Conservation (phyloP, 2,113 vertebrate genomes). For the Forbesichthys papilliferus region DNA sequence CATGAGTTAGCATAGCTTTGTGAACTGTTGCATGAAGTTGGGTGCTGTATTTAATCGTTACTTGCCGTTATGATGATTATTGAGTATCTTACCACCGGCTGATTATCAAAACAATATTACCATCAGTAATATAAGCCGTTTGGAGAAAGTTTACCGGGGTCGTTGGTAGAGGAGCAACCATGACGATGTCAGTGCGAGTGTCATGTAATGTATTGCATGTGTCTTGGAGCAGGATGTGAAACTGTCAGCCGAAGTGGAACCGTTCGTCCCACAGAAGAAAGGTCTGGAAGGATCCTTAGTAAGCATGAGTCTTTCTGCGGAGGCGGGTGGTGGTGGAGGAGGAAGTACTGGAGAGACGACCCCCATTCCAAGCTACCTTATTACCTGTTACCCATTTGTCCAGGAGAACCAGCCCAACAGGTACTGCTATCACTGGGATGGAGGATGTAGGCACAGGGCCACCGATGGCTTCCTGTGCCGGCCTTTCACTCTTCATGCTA, state of each 20-base stretch:
- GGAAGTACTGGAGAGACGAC: constrained; percentile 78
- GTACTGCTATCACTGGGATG: constrained; percentile 67
- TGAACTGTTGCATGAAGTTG: no score
- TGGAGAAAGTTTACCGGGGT: no score
- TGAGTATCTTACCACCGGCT: no score
- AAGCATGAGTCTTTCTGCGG: constrained; percentile 88
- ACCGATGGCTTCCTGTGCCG: neutral
- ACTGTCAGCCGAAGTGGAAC: constrained; percentile 96
- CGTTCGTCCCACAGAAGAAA: constrained; percentile 98
- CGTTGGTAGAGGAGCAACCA: no score
- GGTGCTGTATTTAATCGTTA: no score
- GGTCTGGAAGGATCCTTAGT: constrained; percentile 87
- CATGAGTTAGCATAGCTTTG: no score
- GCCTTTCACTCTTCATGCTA: neutral
- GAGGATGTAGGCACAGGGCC: neutral
- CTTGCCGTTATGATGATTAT: no score
- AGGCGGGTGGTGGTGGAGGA: constrained; percentile 76
- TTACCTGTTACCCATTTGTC: constrained; percentile 98
- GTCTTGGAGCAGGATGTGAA: constrained; percentile 87
- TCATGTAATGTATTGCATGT: constrained; percentile 4
- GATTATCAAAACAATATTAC: no score
- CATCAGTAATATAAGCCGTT: no score
- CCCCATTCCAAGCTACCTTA: constrained; percentile 96
- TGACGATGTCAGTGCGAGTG: no score
- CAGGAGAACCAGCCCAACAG: constrained; percentile 97